Conservation (phyloP, 2,888 invertebrate species). For the Polydrusus cervinus region DNA sequence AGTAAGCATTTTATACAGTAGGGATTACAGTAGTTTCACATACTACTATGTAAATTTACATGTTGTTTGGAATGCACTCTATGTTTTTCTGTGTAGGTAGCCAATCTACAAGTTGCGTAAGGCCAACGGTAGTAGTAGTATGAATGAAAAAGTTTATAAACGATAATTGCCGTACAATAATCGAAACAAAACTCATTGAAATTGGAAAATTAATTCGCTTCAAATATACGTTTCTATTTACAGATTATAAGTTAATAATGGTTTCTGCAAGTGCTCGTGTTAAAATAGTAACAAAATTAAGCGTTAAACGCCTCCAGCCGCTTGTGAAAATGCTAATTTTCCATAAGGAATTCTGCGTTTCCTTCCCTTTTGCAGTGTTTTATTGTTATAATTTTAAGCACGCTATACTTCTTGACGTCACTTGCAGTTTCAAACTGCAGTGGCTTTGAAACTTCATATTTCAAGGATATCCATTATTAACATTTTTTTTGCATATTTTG, state of each 20-base stretch:
- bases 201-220: slow-evolving; percentile 11
- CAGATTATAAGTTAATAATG: slow-evolving; percentile 27
- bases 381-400: slow-evolving; percentile 48
- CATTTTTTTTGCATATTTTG: too few species aligned
- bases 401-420: slow-evolving; percentile 47
- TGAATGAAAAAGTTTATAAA: too few species aligned
- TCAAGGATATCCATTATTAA: too few species aligned
- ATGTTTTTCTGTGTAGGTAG: too few species aligned
- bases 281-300: slow-evolving; percentile 24
- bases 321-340: slow-evolving; percentile 46
- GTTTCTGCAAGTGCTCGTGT: slow-evolving; percentile 19
- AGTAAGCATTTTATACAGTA: too few species aligned
- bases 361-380: slow-evolving; percentile 42
- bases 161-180: neutral
- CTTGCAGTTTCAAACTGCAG: slow-evolving; percentile 44
- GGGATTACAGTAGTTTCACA: too few species aligned
- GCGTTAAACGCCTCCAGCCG: slow-evolving; percentile 17
- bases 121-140: too few species aligned
- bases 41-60: too few species aligned
- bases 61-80: too few species aligned
- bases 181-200: neutral
- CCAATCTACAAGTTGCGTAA: too few species aligned
- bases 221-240: slow-evolving; percentile 21
- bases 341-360: slow-evolving; percentile 41
- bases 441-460: slow-evolving; percentile 26